Evolutionary conservation across 2,888 invertebrate species (phyloP).

Genomic region (Amblyjoppa fuscipennis): DNA sequence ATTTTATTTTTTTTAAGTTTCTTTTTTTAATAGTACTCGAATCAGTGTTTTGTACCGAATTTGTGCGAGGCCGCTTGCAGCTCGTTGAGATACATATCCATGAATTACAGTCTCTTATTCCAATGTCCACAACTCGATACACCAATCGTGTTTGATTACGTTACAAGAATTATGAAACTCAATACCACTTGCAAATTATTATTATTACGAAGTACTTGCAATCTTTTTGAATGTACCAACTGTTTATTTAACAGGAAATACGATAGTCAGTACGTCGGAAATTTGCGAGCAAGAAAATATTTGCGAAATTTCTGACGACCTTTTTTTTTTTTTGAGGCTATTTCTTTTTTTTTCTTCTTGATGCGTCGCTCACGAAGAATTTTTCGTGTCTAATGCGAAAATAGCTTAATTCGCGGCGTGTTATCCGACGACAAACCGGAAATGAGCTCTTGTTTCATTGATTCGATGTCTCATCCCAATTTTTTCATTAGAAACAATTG

Average conservation of each 20-base stretch:
- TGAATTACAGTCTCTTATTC: no score
- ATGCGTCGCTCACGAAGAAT: background rate
- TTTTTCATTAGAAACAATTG: conserved; percentile 51
- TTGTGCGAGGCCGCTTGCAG: background rate
- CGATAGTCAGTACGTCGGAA: no score
- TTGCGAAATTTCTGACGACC: background rate
- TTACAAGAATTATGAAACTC: no score
- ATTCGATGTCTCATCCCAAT: conserved; percentile 47
- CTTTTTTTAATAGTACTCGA: no score
- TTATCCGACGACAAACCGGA: conserved; percentile 25
- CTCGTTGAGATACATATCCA: background rate
- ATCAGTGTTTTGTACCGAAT: background rate
- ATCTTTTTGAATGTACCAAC: no score
- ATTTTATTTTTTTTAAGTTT: no score
- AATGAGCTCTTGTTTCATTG: conserved; percentile 45
- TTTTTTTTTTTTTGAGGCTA: no score
- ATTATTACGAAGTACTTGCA: no score
- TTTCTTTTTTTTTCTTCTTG: background rate
- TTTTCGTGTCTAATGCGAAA: conserved; percentile 19
- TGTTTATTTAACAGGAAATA: no score
- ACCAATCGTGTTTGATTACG: no score
- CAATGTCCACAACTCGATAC: no score
- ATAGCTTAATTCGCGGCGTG: background rate
- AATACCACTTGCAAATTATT: no score
- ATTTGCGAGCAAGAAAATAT: background rate